Evolutionary conservation across 1,140 invertebrate genomes (phyloP), one percentile per base, ranked within the genome.

Genomic region (Macrobrachium nipponense): DNA sequence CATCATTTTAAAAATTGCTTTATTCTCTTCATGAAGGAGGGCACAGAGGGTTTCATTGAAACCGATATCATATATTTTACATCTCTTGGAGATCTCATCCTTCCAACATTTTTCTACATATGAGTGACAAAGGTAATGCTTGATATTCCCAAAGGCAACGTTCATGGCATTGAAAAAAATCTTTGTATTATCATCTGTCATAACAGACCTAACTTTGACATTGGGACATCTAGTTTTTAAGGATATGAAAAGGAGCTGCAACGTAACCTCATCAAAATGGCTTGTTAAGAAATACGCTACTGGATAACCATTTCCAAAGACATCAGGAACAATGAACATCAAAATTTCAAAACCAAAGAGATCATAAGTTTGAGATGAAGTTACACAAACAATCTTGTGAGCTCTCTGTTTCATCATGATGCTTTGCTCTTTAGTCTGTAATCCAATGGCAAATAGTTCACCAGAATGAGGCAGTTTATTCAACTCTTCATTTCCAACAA

Each of bases 281-380:
- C 23, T 66, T n/a, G 64, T 20, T n/a, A 66, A 20, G 18, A 66
- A 23, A 66, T 66, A 23, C 5, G 18, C 64, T 66, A 66, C 64
- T 20, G 64, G 64, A 66, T 66, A 66, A n/a, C 64, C 64, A n/a
- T 66, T 66, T 66, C 64, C 64, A n/a, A n/a, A 66, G 18, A 20
- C 64, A 66, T 66, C 64, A 23, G 64, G 64, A 66, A 66, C 64
- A 66, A 66, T n/a, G 7, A 66, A 66, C 18, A 20, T 66, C 15
- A 23, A 8, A n/a, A 66, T 20, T n/a, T 23, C 23, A 23, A 20
- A 66, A 20, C 64, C 64, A 66, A 20, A 66, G 18, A 20, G 64
- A 23, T 66, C 23, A 20, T n/a, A 20, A 66, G 18, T 23, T n/a
- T 66, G 64, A 11, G 64, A 20, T 23, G 64, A n/a, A 66, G 18